Conservation (phyloP, 2,113 vertebrate genomes). For the Clinocottus analis region DNA sequence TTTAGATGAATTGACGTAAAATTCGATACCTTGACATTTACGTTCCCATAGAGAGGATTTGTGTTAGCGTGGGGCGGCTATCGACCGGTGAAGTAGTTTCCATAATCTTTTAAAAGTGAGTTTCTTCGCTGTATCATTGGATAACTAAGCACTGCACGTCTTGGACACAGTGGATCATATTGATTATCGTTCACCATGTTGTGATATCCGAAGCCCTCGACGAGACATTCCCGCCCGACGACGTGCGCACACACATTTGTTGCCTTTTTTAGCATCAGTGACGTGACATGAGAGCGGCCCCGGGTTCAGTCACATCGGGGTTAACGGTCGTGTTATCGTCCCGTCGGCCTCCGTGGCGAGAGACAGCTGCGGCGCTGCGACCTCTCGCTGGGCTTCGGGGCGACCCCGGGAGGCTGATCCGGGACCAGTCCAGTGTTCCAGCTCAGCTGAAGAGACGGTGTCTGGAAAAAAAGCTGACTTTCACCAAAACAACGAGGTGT, state of each 20-base stretch:
- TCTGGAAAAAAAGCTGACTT: not conserved
- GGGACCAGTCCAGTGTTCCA: slow-evolving; percentile 19
- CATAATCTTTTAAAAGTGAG: not conserved
- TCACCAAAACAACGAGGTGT: not conserved
- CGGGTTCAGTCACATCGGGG: too few species aligned
- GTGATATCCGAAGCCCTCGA: not conserved
- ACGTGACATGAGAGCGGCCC: not conserved
- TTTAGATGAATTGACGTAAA: not conserved
- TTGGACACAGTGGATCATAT: not conserved
- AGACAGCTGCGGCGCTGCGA: slow-evolving; percentile 32
- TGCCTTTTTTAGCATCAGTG: not conserved
- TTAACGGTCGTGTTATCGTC: not conserved
- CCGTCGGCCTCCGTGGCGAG: not conserved
- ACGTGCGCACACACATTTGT: not conserved
- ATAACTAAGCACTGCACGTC: not conserved
- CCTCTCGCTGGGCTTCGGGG: not conserved
- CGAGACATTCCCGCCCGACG: not conserved
- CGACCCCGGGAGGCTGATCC: slow-evolving; percentile 21
- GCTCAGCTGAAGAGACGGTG: slow-evolving; percentile 2
- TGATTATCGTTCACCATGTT: not conserved
- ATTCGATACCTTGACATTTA: not conserved
- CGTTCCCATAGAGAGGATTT: not conserved
- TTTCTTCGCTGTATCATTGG: not conserved
- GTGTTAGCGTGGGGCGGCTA: not conserved
- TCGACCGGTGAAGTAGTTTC: not conserved